Base-by-base conservation (phyloP, 2,113 vertebrate species). In the Gnathochromis pfefferi region DNA sequence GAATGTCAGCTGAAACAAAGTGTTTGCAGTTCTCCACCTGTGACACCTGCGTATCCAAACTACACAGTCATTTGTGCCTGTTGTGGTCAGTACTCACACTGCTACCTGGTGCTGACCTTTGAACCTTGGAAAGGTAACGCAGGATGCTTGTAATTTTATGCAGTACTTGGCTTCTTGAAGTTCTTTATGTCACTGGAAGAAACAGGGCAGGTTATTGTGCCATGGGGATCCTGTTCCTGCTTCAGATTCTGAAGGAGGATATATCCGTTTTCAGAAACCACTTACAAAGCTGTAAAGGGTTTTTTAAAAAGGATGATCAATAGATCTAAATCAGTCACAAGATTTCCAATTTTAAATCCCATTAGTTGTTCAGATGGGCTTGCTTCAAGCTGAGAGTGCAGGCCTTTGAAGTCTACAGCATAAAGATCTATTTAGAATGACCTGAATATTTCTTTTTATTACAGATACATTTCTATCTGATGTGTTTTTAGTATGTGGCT, bases 51-150 rank as follows among this genome's bases (percentile, higher is more conserved):
- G 10, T 21, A 51, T 84, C 14, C 87, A 85, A 31, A 3, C 73
- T 13, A 11, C 70, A 17, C 31, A 87, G 58, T 83, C 45, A 81
- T 53, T 19, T 21, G 80, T 85, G 55, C 49, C 17, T 10, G 7
- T 7, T 55, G 6, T 6, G 10, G 28, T 85, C 81, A 45, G 47
- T 80, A 63, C 45, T 6, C 65, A 81, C 10, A 5, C 58, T 81
- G 81, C 83, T 38, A 53, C 65, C 82, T 38, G 73, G 23, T 83
- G 35, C 42, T 80, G 35, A 91, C 83, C 92, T 94, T 86, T 91
- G 79, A 91, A 89, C 91, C 40, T n/a, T 17, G 49, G 28, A 2
- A 16, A 65, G 78, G 42, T 21, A 60, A 45, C 40, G 6, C 21
- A 78, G 6, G 45, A 51, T 2, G 78, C 23, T 47, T 87, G n/a